These are phyloP conservation scores for Podabrus alpinus DNA, from an alignment of 2,888 invertebrate genomes.

Conservation along the genomic window DNA sequence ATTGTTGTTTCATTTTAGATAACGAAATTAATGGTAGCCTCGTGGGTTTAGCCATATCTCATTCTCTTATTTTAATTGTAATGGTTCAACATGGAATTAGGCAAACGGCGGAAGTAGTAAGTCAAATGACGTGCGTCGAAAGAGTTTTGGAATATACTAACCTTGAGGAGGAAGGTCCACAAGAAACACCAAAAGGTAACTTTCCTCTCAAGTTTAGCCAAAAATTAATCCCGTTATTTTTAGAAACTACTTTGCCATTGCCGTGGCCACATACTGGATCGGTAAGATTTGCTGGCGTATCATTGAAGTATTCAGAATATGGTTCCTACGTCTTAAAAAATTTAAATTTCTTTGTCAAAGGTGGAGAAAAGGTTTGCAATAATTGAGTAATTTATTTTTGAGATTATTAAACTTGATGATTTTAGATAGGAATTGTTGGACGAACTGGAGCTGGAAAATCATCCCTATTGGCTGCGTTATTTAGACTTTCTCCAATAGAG, in stretches of 20 bases:
- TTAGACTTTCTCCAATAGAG: slow-evolving; percentile 76
- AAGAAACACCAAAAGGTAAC: slow-evolving; percentile 55
- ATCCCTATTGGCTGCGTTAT: slow-evolving; percentile 79
- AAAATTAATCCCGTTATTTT: not conserved
- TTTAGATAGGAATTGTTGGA: slow-evolving; percentile 79
- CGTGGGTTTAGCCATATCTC: slow-evolving; percentile 71
- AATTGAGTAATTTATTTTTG: not conserved
- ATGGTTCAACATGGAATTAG: slow-evolving; percentile 80
- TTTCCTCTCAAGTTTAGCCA: too few relatives aligned
- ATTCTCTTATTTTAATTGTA: slow-evolving; percentile 71
- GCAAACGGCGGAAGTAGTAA: slow-evolving; percentile 73
- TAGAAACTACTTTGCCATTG: not conserved
- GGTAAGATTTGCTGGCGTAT: slow-evolving; percentile 64
- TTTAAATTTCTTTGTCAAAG: slow-evolving; percentile 64
- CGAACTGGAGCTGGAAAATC: slow-evolving; percentile 88
- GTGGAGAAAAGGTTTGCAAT: slow-evolving; percentile 65
- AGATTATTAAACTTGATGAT: slow-evolving; percentile 10
- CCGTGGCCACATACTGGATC: slow-evolving; percentile 64
- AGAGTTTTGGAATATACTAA: slow-evolving; percentile 75
- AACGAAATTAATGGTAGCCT: slow-evolving; percentile 58
- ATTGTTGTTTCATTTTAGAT: slow-evolving; percentile 9
- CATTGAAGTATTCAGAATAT: slow-evolving; percentile 65
- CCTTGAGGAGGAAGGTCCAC: slow-evolving; percentile 68
- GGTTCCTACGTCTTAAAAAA: slow-evolving; percentile 71
- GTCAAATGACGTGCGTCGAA: slow-evolving; percentile 77